Conservation (phyloP, 2,797 vertebrate species). For the Eutrigla gurnardus region DNA sequence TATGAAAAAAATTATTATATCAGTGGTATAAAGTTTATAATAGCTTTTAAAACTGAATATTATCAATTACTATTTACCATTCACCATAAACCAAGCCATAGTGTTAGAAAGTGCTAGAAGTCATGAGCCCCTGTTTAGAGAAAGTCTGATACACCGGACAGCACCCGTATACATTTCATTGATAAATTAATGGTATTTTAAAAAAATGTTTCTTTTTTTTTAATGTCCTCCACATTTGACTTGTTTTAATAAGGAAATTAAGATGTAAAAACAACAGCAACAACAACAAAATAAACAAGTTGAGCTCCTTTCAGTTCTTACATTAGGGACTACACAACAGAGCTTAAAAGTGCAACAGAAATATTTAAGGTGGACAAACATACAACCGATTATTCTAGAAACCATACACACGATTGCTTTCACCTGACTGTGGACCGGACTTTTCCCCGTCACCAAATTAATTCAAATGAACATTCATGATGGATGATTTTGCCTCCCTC, state of each 20-base stretch:
- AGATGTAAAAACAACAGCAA: not conserved
- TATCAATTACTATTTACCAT: not conserved
- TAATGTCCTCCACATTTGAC: not conserved
- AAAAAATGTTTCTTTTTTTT: too few relatives aligned
- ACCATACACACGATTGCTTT: slow-evolving; percentile 35
- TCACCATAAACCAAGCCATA: slow-evolving; percentile 41
- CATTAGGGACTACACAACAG: slow-evolving; percentile 23
- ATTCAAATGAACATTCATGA: slow-evolving; percentile 3
- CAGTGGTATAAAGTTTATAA: slow-evolving; percentile 40
- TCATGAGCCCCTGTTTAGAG: slow-evolving; percentile 7
- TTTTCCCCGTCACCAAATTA: not conserved
- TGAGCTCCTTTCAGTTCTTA: slow-evolving; percentile 18
- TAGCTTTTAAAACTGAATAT: slow-evolving; percentile 31
- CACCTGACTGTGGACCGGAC: slow-evolving; percentile 1
- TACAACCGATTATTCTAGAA: not conserved
- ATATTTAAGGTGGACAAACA: slow-evolving; percentile 9
- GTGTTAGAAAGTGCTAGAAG: slow-evolving; percentile 61
- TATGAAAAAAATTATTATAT: slow-evolving; percentile 34
- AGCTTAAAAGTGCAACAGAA: slow-evolving; percentile 58
- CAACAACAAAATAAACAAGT: too few relatives aligned
- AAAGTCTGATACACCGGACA: slow-evolving; percentile 11
- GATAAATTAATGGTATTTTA: not conserved
- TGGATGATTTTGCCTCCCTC: not conserved
- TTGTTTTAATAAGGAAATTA: not conserved
- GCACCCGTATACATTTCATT: not conserved